phyloP scores from a whole-genome alignment of 2,113 vertebrate species.

The Malaclemys terrapin region DNA sequence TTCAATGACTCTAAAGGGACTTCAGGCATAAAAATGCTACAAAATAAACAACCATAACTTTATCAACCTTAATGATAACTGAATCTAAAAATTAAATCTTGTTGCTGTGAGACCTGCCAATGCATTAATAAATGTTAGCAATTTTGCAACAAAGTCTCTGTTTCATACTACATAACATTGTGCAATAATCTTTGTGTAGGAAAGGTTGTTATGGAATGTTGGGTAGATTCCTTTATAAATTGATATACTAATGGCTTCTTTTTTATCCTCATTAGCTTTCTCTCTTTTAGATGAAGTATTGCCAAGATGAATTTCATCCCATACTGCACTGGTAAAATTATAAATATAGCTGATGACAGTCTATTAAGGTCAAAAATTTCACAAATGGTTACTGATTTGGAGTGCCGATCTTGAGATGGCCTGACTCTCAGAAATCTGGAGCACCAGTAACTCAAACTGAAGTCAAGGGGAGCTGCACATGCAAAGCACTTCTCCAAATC shows the following conservation, averaged over 20 bases:
- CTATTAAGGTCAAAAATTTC: not conserved
- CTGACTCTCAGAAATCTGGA: not conserved
- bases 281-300: not conserved
- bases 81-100: not conserved
- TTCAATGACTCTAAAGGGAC: not conserved
- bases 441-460: not conserved
- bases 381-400: not conserved
- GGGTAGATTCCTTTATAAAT: not conserved
- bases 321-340: not conserved
- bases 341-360: not conserved
- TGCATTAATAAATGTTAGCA: not conserved
- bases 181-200: not conserved
- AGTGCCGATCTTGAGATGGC: not conserved
- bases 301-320: not conserved
- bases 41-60: not conserved
- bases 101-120: not conserved
- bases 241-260: not conserved
- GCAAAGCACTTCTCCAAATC: not conserved
- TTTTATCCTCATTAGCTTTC: not conserved
- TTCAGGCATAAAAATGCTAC: not conserved
- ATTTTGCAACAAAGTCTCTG: not conserved
- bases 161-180: not conserved
- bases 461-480: not conserved
- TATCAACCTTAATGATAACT: not conserved
- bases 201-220: not conserved